Base-by-base conservation (phyloP, 2,113 vertebrate genomes). In the Ciconia maguari region DNA sequence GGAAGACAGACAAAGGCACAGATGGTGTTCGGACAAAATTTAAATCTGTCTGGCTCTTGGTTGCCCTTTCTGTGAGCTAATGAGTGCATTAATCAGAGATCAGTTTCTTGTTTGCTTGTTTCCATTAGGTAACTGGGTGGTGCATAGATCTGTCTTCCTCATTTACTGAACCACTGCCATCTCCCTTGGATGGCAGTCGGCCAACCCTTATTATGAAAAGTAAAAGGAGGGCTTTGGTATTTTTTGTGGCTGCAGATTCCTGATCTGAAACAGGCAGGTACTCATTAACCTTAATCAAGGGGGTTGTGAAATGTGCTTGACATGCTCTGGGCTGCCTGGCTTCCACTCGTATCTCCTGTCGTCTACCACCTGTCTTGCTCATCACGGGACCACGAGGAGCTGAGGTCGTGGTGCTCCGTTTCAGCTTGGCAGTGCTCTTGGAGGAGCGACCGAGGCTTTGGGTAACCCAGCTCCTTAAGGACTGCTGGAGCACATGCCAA, bases 381-480 rank as follows among this genome's bases (percentile, higher is more conserved):
- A 14, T 94, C 96, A 78, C 1, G 17, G 36, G 48, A 18, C 42
- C 11, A 1, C 3, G 32, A 15, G 78, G 52, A 70, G 78, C 89
- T 38, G 78, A 72, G 87, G 61, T 90, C 6, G 36, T 46, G 52
- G 68, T 46, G 90, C 95, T 94, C 69, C 3, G 5, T 91, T 74
- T 65, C 70, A 85, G 49, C 44, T 85, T 95, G 82, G 95, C 94
- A 89, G 78, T 5, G 5, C 36, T 38, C 75, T 46, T 2, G 0
- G 27, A 87, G 90, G 80, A 77, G 77, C 69, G 69, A 7, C 13
- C 2, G 49, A 81, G 85, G 87, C 66, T 80, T 16, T 0, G 30
- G 36, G 97, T 95, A 97, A 98, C 88, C 65, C 86, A 96, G 90
- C 48, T 88, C 97, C 96, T 92, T 21, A n/a, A 75, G 94, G 72